Base-by-base conservation (phyloP, 2,888 invertebrate species). In the Dryadula phaetusa region DNA sequence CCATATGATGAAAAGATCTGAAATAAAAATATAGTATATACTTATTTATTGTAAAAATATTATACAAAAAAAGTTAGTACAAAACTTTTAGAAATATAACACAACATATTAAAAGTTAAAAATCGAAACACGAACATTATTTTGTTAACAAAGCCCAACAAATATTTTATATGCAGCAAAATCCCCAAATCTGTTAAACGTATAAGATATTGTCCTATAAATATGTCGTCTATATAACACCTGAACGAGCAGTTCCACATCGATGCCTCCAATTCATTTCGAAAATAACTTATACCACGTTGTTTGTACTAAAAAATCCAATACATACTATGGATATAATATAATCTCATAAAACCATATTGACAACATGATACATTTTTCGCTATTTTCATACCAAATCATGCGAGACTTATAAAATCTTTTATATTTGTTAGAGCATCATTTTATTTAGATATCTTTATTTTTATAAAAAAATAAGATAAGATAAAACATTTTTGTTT, bases 1-100 rank as follows among this genome's bases (percentile, higher is more conserved):
- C 95, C 95, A 66, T 95, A 94, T 0, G 95, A 94, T 3, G 95
- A 94, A 78, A 96, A 96, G 70, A 95, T 93, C 94, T 95, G 86
- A 47, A 76, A 72, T 56, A 34, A n/a, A 22, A 18, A 46, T 28
- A 28, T 28, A 4, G 3, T 28, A 3, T 28, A 28, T 28, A 28
- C 6, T 28, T 28, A 4, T 4, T 28, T 28, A 6, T 28, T 28
- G 6, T 4, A 28, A 28, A 28, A 28, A 28, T 28, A 28, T 28
- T 4, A 28, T 28, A 6, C 6, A 28, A 28, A 28, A 28, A 28
- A 28, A 28, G 28, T 4, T 6, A 32, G 32, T 32, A 8, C 8
- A 32, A 3, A 7, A 5, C 1, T 3, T 7, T 32, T 32, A 7
- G 8, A 32, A 7, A 32, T 32, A 32, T 20, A 14, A 37, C 10